Base-by-base conservation (phyloP, 2,888 invertebrate genomes). In the Pammene fasciana region DNA sequence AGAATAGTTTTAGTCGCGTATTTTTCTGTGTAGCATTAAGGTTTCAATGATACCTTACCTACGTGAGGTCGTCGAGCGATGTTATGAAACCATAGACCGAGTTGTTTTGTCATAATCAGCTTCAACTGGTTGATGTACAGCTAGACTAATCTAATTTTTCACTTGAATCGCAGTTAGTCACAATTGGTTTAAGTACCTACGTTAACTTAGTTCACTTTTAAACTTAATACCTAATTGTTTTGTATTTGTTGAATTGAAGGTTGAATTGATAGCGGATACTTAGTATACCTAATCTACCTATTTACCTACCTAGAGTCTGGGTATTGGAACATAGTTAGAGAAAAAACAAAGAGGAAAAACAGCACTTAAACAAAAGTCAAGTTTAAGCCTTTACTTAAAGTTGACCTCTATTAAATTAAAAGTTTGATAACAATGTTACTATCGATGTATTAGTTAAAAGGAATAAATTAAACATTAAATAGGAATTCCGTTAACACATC, bases 1-100 rank as follows among this genome's bases (percentile, higher is more conserved):
- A 67, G 18, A 55, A n/a, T 57, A 52, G 64, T 64, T 57, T 64
- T 45, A 64, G 68, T 56, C 13, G 45, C 43, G 50, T 50, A 41
- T 55, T 54, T 55, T n/a, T 55, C 13, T 54, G 26, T 26, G 52
- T 56, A 56, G 59, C 34, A 18, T 56, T 57, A 66, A 18, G 34
- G 50, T 66, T 66, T 66, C 14, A 10, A 56, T 26, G 48, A 57
- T 54, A 34, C n/a, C 54, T 34, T 54, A 34, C n/a, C 54, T 34
- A 57, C 45, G n/a, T 45, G 14, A 38, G 18, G 65, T 60, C 45
- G 34, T 11, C 16, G 5, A 38, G 61, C 48, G 34, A 14, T 48
- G 61, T 65, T 55, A 65, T 65, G 65, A 65, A 65, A 65, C 43
- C 55, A 45, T 48, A 26, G 26, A 26, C 26, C 26, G 59, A 26